Evolutionary conservation across 2,797 vertebrate genomes (phyloP), one percentile per base, ranked within the genome.

Genomic region (Numenius phaeopus): DNA sequence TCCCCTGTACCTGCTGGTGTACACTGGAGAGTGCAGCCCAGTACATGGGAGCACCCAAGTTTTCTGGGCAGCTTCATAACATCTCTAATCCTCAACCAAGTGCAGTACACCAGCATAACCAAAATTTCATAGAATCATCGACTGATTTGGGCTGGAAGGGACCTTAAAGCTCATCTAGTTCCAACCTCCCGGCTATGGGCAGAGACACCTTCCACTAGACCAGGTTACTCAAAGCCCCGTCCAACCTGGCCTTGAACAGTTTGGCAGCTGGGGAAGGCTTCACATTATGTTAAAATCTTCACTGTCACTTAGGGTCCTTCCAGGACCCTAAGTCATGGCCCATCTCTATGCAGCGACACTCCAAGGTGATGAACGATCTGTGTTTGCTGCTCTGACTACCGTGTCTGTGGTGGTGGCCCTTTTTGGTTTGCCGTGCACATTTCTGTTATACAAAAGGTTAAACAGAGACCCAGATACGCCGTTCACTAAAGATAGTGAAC

Each of bases 401-500:
- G 34, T 4, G 20, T 2, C n/a, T 2, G 0, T 29, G 29, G 26
- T 8, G 65, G 52, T 10, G 42, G 39, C 21, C 7, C 11, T 79
- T 87, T 61, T 61, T 14, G 34, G 30, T 32, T 76, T 62, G n/a
- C 39, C 65, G 44, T 21, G 59, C 29, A 18, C 29, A 2, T 49
- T 52, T 75, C 29, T 59, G 7, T 11, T 4, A 0, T 5, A 20
- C 1, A 66, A 23, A 9, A 12, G 20, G 26, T 11, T 46, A 62
- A 50, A 65, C 5, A 2, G 3, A 46, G 46, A 40, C 16, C 3
- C 5, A 58, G 10, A 29, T 7, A 7, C 2, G 2, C 30, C 1
- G 0, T 11, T 62, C 44, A 5, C 0, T 1, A 24, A 7, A 37
- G 55, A 39, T 0, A 44, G 27, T 7, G 2, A 39, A 24, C 32